Conservation (phyloP, 1,140 invertebrate genomes). For the Tachypleus tridentatus region DNA sequence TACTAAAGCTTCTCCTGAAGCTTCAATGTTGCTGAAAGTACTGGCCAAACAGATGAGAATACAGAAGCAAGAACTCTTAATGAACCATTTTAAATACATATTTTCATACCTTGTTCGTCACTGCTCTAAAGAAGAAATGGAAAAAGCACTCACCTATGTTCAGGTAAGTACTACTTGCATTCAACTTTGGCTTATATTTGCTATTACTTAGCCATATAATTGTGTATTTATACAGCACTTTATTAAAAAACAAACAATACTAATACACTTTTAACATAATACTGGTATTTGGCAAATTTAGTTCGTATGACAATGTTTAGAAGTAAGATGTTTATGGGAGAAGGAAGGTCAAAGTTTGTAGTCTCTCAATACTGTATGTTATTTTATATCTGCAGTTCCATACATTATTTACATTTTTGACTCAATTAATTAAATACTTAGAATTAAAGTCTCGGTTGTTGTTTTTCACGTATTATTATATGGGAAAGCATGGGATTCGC, state of each 20-base stretch:
- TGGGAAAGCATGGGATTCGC: too few species aligned
- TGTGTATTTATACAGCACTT: too few species aligned
- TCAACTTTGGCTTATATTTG: too few species aligned
- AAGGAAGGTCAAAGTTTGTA: not conserved
- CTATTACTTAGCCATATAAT: too few species aligned
- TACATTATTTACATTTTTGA: not conserved
- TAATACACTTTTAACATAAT: too few species aligned
- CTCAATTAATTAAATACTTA: not conserved
- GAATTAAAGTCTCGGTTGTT: slow-evolving; percentile 5
- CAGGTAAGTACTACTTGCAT: slow-evolving; percentile 22
- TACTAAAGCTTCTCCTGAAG: slow-evolving; percentile 29
- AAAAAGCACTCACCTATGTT: slow-evolving; percentile 30
- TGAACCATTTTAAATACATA: slow-evolving; percentile 33
- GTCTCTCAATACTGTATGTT: too few species aligned
- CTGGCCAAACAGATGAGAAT: slow-evolving; percentile 19
- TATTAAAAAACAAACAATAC: too few species aligned
- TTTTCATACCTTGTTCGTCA: slow-evolving; percentile 34
- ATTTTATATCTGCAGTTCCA: too few species aligned
- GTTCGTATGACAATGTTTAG: slow-evolving; percentile 10
- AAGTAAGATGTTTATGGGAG: not conserved
- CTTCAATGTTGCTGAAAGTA: slow-evolving; percentile 30
- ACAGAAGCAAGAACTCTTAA: slow-evolving; percentile 27
- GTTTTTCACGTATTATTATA: not conserved
- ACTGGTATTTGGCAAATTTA: too few species aligned
- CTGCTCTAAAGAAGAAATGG: slow-evolving; percentile 30